Conservation (phyloP, 1,140 invertebrate species). For the Platyura marginata region DNA sequence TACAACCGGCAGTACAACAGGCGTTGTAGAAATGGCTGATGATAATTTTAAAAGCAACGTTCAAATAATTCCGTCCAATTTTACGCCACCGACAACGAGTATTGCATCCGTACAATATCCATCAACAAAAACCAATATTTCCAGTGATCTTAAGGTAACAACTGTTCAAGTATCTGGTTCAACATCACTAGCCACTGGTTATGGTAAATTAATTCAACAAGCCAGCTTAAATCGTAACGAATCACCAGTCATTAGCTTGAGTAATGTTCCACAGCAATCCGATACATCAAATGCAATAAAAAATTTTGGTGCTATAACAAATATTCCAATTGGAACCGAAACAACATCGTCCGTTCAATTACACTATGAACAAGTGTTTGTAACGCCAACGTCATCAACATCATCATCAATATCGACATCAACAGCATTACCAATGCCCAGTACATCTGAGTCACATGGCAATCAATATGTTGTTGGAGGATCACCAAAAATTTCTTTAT, state of each 20-base stretch:
- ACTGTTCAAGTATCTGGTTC: conserved; percentile 13
- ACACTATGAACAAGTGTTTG: conserved; percentile 1
- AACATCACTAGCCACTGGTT: neutral
- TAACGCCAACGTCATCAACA: neutral
- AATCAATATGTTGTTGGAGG: no score
- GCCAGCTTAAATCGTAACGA: neutral
- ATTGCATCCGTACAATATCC: conserved; percentile 5
- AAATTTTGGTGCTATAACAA: neutral
- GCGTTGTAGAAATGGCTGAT: conserved; percentile 1
- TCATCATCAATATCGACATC: neutral
- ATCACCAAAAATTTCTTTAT: neutral
- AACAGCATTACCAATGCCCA: no score
- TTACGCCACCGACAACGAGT: conserved; percentile 13
- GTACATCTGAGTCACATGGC: no score
- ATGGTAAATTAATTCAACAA: neutral
- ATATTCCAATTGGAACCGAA: neutral
- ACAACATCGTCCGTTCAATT: neutral
- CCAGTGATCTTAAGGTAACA: conserved; percentile 8
- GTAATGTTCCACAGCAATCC: neutral
- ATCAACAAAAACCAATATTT: conserved; percentile 2
- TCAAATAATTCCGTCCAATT: conserved; percentile 25
- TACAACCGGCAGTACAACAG: conserved; percentile 11
- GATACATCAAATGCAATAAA: neutral
- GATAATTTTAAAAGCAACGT: conserved; percentile 16
- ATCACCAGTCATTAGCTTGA: neutral